Evolutionary conservation across 2,797 vertebrate genomes (phyloP).

Genomic region (Limnodromus scolopaceus): DNA sequence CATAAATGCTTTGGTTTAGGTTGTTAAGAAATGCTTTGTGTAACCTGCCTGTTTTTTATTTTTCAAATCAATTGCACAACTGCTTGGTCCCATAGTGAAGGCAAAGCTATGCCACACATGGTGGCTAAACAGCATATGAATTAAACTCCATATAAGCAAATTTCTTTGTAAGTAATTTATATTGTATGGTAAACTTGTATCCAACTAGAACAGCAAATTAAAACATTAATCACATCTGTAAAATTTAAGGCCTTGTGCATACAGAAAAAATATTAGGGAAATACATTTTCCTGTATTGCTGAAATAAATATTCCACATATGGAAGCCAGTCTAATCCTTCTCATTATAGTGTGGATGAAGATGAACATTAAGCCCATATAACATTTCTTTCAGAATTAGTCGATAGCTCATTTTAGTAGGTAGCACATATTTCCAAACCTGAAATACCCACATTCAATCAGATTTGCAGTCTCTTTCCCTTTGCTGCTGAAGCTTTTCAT

Average conservation of each 20-base stretch:
- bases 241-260: constrained; percentile 82
- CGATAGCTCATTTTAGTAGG: constrained; percentile 86
- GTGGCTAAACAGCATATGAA: constrained; percentile 83
- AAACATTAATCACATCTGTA: constrained; percentile 87
- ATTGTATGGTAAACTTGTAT: constrained; percentile 85
- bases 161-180: constrained; percentile 87
- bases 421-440: constrained; percentile 82
- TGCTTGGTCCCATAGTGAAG: constrained; percentile 61
- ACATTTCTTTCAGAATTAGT: constrained; percentile 87
- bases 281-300: constrained; percentile 86
- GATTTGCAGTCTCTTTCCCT: constrained; percentile 75
- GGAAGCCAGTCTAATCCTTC: constrained; percentile 85
- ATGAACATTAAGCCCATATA: constrained; percentile 86
- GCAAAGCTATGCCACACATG: constrained; percentile 75
- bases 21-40: constrained; percentile 64
- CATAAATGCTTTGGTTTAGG: constrained; percentile 59
- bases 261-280: constrained; percentile 85
- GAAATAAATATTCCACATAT: constrained; percentile 87
- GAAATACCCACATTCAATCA: constrained; percentile 80
- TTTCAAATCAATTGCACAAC: constrained; percentile 71
- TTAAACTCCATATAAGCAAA: constrained; percentile 84
- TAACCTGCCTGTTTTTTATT: constrained; percentile 60
- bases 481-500: constrained; percentile 71
- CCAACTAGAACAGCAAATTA: constrained; percentile 87
- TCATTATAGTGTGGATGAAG: constrained; percentile 85